phyloP scores from a whole-genome alignment of 2,113 vertebrate genomes.

The Arenaria interpres region DNA sequence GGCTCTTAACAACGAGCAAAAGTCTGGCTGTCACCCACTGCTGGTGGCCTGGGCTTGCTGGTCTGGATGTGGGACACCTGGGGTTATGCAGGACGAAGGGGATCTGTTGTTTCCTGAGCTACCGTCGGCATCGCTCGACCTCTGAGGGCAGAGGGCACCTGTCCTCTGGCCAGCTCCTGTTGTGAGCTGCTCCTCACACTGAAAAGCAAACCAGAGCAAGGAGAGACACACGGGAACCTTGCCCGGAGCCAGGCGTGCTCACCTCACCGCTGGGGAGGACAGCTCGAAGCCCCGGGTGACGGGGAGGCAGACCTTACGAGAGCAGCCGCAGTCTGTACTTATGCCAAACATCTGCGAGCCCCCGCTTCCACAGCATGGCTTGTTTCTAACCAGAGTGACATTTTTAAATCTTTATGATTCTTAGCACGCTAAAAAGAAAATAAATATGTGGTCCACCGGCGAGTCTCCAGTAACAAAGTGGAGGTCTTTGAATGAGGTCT shows the following conservation, averaged over 20 bases:
- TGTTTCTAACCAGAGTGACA: neutral
- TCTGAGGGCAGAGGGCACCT: neutral
- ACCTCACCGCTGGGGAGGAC: neutral
- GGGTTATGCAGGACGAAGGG: fast-evolving
- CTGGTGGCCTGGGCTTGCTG: neutral
- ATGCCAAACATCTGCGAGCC: neutral
- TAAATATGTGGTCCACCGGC: neutral
- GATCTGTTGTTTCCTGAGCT: neutral
- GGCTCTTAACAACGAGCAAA: neutral
- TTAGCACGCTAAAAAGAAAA: neutral
- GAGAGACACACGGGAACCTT: fast-evolving
- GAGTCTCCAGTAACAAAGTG: neutral
- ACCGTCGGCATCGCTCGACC: neutral
- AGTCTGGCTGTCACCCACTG: neutral
- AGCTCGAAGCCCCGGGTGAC: neutral
- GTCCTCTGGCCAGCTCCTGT: neutral
- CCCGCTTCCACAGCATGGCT: neutral
- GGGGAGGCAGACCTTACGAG: no score
- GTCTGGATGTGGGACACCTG: neutral
- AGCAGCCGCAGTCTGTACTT: neutral
- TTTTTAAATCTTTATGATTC: neutral
- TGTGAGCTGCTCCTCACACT: neutral
- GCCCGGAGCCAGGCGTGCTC: neutral
- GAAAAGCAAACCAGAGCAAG: neutral
- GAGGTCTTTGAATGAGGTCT: neutral